phyloP scores from a whole-genome alignment of 2,888 invertebrate species.

The Biston betularia region DNA sequence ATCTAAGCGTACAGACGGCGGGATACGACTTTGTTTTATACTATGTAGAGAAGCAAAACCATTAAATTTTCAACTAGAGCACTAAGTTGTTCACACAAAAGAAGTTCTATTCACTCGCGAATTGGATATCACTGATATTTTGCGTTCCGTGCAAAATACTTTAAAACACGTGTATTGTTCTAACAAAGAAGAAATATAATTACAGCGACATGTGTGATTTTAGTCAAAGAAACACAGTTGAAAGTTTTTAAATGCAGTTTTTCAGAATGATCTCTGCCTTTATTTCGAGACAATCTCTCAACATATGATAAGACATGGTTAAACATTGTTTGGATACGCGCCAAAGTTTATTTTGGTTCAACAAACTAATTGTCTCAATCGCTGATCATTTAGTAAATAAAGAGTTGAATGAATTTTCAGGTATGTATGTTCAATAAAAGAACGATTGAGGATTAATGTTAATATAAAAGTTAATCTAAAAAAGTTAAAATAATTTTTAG shows the following conservation, averaged over 20 bases:
- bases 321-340: constrained; percentile 20
- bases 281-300: constrained; percentile 23
- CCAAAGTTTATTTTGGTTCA: constrained; percentile 35
- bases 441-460: no score
- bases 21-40: no score
- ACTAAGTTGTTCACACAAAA: background rate
- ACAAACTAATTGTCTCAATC: constrained; percentile 30
- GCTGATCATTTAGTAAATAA: constrained; percentile 15
- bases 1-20: no score
- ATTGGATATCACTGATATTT: background rate
- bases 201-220: background rate
- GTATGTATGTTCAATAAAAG: background rate
- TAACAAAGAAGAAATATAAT: background rate
- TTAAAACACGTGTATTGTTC: background rate
- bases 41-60: no score
- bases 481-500: no score
- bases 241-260: background rate
- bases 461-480: no score
- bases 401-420: constrained; percentile 5
- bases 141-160: background rate
- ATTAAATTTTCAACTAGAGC: no score
- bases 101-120: background rate
- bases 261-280: constrained; percentile 2
- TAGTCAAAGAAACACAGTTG: background rate
- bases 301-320: constrained; percentile 21